Base-by-base conservation (phyloP, 2,888 invertebrate species). In the Drosophila mulleri region DNA sequence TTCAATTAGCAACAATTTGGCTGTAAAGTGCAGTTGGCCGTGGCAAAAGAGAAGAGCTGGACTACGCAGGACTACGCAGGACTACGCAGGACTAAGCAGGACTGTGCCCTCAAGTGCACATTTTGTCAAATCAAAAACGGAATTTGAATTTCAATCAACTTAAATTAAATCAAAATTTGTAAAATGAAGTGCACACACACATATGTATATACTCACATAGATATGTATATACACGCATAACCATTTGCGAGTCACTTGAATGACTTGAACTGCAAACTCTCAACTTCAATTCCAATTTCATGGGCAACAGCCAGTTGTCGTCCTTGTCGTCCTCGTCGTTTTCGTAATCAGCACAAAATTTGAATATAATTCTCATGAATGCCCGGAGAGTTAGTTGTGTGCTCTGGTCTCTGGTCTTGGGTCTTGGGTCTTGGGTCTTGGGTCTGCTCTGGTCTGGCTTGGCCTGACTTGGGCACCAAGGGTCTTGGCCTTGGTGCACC, bases 101-200 rank as follows among this genome's bases (percentile, higher is more conserved):
- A 42, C 18, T 23, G n/a, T 35, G 56, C 59, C 42, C 61, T 67
- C 50, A 66, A 68, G 73, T 53, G 70, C 67, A 68, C 68, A 83
- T 81, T 88, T 85, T 83, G 88, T 82, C 88, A 84, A 85, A 85
- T 85, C 80, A 77, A 74, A 76, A 82, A 82, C 77, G 68, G 70
- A 86, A 83, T 78, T 88, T 83, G 80, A 83, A 84, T 89, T 83
- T 89, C 89, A 87, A 87, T 84, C 84, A 87, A 75, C 75, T 82
- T 64, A 73, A 89, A 82, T 89, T 87, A 79, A 84, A 84, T 89
- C 82, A 83, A 89, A 87, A 87, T 87, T 88, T 79, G 71, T 70
- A 72, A 73, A 79, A 81, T 83, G 57, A 81, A 83, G 76, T 87
- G 74, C 61, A 53, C 42, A 48, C 29, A 60, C 42, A 57, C 37